These are phyloP conservation scores for Lottia scabra DNA, from an alignment of 2,888 invertebrate species.

Conservation along the genomic window DNA sequence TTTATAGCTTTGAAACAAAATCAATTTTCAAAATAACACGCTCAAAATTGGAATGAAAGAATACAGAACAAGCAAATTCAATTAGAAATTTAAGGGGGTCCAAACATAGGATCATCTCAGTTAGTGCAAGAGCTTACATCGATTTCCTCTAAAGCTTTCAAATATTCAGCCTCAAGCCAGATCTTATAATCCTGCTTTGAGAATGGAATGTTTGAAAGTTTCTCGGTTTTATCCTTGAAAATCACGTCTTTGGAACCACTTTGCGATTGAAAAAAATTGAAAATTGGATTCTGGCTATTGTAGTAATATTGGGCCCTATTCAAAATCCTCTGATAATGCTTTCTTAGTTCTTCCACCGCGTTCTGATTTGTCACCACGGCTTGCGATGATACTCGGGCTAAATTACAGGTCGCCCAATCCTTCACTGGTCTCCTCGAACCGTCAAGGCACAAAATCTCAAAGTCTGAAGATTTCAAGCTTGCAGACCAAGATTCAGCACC, in stretches of 20 bases:
- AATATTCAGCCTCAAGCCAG: slow-evolving; percentile 37
- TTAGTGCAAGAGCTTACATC: slow-evolving; percentile 3
- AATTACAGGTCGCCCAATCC: slow-evolving; percentile 84
- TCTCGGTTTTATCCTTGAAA: slow-evolving; percentile 93
- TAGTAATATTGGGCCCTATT: slow-evolving; percentile 65
- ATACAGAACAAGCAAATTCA: too few species aligned
- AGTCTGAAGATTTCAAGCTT: slow-evolving; percentile 10
- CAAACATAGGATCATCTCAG: too few species aligned
- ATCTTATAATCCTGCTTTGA: slow-evolving; percentile 57
- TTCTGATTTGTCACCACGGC: slow-evolving; percentile 82
- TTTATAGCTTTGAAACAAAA: too few species aligned
- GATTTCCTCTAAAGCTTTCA: slow-evolving; percentile 13
- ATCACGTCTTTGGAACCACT: slow-evolving; percentile 89
- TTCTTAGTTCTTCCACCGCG: slow-evolving; percentile 82
- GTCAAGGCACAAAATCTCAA: slow-evolving; percentile 28
- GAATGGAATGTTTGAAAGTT: slow-evolving; percentile 79
- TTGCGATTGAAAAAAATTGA: slow-evolving; percentile 90
- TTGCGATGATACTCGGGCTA: slow-evolving; percentile 87
- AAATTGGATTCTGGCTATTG: slow-evolving; percentile 67
- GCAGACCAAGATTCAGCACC: slow-evolving; percentile 23
- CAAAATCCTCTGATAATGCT: slow-evolving; percentile 87
- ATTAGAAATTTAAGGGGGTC: too few species aligned
- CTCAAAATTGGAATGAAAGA: too few species aligned
- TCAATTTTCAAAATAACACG: too few species aligned
- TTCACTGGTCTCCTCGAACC: slow-evolving; percentile 84